Conservation (phyloP, 2,888 invertebrate species). For the Epirrita christyi region DNA sequence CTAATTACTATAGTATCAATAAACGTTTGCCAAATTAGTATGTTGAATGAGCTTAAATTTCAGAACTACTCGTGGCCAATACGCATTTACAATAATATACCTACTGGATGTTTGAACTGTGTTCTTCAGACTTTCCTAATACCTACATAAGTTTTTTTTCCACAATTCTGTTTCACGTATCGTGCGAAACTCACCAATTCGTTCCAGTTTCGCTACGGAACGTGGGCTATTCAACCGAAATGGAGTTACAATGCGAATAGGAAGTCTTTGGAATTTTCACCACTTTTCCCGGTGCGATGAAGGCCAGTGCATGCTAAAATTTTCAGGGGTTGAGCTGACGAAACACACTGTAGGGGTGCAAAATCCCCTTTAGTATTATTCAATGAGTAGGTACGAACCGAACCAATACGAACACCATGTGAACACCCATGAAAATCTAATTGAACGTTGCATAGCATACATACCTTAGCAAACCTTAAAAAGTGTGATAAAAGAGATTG, state of each 20-base stretch:
- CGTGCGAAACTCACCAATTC: constrained; percentile 27
- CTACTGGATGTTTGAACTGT: too few relatives aligned
- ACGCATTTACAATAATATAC: too few relatives aligned
- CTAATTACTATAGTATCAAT: not conserved
- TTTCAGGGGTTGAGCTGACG: constrained; percentile 57
- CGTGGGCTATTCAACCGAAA: constrained; percentile 35
- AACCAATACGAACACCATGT: too few relatives aligned
- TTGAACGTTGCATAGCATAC: too few relatives aligned
- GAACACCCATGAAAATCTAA: too few relatives aligned
- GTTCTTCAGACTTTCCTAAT: too few relatives aligned
- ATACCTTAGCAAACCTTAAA: too few relatives aligned
- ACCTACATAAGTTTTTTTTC: not conserved
- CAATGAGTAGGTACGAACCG: too few relatives aligned
- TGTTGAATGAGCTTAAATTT: too few relatives aligned
- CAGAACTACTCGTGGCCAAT: too few relatives aligned
- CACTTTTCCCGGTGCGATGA: constrained; percentile 42
- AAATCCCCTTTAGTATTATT: too few relatives aligned
- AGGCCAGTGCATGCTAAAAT: constrained; percentile 60
- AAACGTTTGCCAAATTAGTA: not conserved
- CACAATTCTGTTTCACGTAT: constrained; percentile 18
- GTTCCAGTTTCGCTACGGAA: constrained; percentile 20
- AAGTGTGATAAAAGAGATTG: too few relatives aligned
- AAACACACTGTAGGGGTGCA: not conserved
- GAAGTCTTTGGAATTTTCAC: constrained; percentile 51
- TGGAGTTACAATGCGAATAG: constrained; percentile 37